Conservation (phyloP, 2,797 vertebrate species). For the Melanotaenia nigrans region DNA sequence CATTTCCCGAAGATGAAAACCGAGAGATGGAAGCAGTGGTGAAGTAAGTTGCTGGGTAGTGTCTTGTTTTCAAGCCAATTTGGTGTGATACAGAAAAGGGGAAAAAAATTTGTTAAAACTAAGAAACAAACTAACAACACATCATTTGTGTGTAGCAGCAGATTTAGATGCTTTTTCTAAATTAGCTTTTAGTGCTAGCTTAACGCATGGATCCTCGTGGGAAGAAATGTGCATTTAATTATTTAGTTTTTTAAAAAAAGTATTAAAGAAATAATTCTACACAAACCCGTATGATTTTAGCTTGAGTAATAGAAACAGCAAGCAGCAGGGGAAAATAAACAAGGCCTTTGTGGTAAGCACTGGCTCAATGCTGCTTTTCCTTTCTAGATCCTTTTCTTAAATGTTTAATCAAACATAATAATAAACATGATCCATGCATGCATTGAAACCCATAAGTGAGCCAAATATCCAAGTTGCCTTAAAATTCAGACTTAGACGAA, state of each 20-base stretch:
- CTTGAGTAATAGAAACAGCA: conserved; percentile 39
- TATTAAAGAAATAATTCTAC: conserved; percentile 39
- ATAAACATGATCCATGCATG: conserved; percentile 32
- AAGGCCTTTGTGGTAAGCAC: conserved; percentile 36
- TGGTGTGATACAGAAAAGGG: conserved; percentile 6
- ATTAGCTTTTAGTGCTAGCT: conserved; percentile 39
- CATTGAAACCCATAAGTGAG: conserved; percentile 27
- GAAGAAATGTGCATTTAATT: conserved; percentile 46
- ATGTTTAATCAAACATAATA: conserved; percentile 37
- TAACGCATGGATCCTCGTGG: conserved; percentile 22
- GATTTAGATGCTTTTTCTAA: conserved; percentile 44
- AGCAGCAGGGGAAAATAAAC: conserved; percentile 38
- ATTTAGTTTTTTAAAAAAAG: conserved; percentile 39
- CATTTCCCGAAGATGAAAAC: conserved; percentile 51
- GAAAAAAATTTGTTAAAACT: conserved; percentile 20
- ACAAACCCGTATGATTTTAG: conserved; percentile 39
- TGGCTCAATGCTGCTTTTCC: conserved; percentile 31
- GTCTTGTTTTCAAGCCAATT: conserved; percentile 32
- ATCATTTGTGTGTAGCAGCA: conserved; percentile 19
- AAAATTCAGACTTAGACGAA: conserved; percentile 29
- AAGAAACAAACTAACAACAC: neutral
- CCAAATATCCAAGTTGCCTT: conserved; percentile 33
- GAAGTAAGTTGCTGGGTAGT: conserved; percentile 9
- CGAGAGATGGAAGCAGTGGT: conserved; percentile 23
- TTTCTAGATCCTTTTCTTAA: conserved; percentile 23